Evolutionary conservation across 2,888 invertebrate species (phyloP), one percentile per base, ranked within the genome.

Genomic region (Patella caerulea): DNA sequence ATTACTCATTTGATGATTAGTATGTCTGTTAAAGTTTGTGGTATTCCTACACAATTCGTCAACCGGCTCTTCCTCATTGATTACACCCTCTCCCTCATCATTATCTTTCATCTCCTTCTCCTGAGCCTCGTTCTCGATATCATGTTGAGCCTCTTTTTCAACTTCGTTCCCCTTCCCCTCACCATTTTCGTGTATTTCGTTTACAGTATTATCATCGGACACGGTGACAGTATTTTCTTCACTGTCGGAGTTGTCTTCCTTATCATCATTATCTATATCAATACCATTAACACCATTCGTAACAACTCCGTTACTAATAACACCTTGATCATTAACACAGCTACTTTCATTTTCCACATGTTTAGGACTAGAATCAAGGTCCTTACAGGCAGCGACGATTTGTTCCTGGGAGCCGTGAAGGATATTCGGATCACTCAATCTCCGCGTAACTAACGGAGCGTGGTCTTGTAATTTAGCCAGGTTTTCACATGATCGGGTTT

Each of bases 401-500:
- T 65, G 65, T 65, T 65, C 65, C 11, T 19, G 19, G 19, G 65
- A 65, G 24, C 65, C 65, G 24, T 75, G 81, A 2, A 83, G 83
- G 88, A 97, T 94, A 92, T 94, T 96, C 65, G 97, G 96, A 92
- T 97, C 97, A 91, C 97, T 97, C 84, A 95, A 95, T 82, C 97
- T 93, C 78, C 97, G 93, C 83, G 95, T 95, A 11, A 86, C 88
- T 88, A 88, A 93, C 15, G 82, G 81, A 92, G 92, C 91, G 29
- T 81, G 80, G 65, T 88, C 87, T 72, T 86, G 79, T 52, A 94
- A 94, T 71, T 80, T 74, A 15, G 79, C 79, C 78, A 97, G 92
- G 92, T 97, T 96, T 83, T 96, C 96, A 91, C 96, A 96, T 0
- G 97, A 97, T 86, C 96, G 93, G 34, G 96, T 96, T 91, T 96